phyloP scores from a whole-genome alignment of 2,888 invertebrate species.

The Hyppa rectilinea region DNA sequence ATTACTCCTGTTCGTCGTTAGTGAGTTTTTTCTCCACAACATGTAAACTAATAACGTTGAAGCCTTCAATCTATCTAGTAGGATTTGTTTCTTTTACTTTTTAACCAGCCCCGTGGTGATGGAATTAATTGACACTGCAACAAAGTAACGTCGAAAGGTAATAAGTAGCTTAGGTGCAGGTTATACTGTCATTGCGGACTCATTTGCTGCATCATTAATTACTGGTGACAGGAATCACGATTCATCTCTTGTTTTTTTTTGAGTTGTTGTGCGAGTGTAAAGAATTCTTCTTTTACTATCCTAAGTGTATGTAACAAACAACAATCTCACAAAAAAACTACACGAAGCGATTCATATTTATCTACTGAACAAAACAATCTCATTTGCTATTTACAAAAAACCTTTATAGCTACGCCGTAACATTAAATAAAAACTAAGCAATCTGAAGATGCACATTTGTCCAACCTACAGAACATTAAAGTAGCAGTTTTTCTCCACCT shows the following conservation, averaged over 20 bases:
- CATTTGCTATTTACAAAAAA: background rate
- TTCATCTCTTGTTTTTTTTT: no score
- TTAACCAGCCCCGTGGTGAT: slow-evolving; percentile 33
- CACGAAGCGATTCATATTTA: no score
- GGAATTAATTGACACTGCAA: slow-evolving; percentile 39
- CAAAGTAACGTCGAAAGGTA: slow-evolving; percentile 16
- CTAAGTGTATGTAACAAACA: no score
- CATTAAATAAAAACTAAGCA: slow-evolving; percentile 19
- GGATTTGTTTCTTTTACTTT: slow-evolving; percentile 43
- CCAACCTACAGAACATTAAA: slow-evolving; percentile 11
- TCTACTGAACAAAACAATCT: background rate
- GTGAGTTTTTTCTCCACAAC: slow-evolving; percentile 54
- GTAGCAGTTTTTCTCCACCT: slow-evolving; percentile 28
- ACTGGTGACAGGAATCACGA: no score
- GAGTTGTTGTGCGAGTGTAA: no score
- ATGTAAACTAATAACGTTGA: slow-evolving; percentile 41
- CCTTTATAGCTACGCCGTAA: background rate
- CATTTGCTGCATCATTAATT: slow-evolving; percentile 10
- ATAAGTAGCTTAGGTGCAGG: background rate
- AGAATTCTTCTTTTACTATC: no score
- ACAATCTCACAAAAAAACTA: no score
- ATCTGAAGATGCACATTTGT: slow-evolving; percentile 6
- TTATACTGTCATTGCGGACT: slow-evolving; percentile 5
- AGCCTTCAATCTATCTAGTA: slow-evolving; percentile 47
- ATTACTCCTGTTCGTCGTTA: slow-evolving; percentile 50